Evolutionary conservation across 2,888 invertebrate genomes (phyloP), one percentile per base, ranked within the genome.

Genomic region (Iselma pallidipennis): DNA sequence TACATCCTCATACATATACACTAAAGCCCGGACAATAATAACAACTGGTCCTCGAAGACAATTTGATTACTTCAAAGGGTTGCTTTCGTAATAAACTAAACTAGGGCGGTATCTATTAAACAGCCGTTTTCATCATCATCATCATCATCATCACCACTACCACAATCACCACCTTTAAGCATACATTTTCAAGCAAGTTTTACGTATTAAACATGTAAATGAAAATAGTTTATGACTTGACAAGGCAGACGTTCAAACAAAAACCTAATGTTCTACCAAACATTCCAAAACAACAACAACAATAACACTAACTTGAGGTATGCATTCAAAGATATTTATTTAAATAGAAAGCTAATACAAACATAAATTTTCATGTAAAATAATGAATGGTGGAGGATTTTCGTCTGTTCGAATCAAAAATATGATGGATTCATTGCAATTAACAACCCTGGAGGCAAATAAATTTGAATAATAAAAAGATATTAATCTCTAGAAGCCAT

Each of bases 51-150:
- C 51, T 29, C 29, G 26, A 61, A 31, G 61, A 61, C 61, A 61
- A 61, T 61, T 51, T 56, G 37, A 61, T 61, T 61, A 60, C 60
- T 56, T 60, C 60, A 60, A 56, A 60, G 56, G 60, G 55, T 50
- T 23, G 50, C 23, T 26, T 50, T 19, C 16, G 28, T 50, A 50
- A 28, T 28, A 50, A 50, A 25, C 50, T 12, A 19, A 26, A 19
- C n/a, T 14, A 50, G 25, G 28, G 49, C 7, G 6, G 49, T 25
- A 16, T 28, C 25, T 33, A n/a, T 33, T 49, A 2, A 49, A 21
- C 49, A 7, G 26, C 12, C 23, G n/a, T 25, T 25, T 25, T 26
- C 5, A 23, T 49, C 23, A 49, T 12, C 49, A n/a, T 1, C 9
- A 49, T 26, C 23, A n/a, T 26, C 5, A 23, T 49, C 23, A 49